These are phyloP conservation scores for Ctenodactylus gundi DNA, from an alignment of 2,113 vertebrate genomes.

Conservation along the genomic window DNA sequence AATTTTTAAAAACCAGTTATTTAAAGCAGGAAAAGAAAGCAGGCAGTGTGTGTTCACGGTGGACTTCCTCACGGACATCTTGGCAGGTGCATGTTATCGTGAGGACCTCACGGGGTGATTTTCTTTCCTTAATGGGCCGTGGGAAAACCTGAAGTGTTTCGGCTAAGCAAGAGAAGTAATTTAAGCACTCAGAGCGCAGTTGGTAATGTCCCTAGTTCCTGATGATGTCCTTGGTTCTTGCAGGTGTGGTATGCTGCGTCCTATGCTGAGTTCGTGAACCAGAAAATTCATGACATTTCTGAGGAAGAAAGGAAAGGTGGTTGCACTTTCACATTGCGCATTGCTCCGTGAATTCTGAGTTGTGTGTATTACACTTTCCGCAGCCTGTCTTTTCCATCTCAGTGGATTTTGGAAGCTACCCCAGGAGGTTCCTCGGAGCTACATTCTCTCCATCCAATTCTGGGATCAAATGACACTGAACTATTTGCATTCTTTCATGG, in stretches of 20 bases:
- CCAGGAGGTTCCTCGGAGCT: not conserved
- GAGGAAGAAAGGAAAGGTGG: slow-evolving; percentile 97
- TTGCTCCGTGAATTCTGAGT: not conserved
- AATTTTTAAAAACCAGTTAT: too few species aligned
- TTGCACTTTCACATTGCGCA: slow-evolving; percentile 5
- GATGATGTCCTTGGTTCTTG: slow-evolving; percentile 20
- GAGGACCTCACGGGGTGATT: not conserved
- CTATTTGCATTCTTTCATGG: slow-evolving; percentile 22
- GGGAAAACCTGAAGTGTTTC: not conserved
- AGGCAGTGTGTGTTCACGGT: not conserved
- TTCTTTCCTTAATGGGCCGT: not conserved
- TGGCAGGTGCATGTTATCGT: not conserved
- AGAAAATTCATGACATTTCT: slow-evolving; percentile 96
- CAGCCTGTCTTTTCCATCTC: not conserved
- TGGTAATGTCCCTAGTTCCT: not conserved
- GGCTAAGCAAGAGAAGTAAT: not conserved
- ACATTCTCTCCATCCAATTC: not conserved
- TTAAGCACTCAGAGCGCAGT: not conserved
- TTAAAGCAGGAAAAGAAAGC: slow-evolving; percentile 21
- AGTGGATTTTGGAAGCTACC: not conserved
- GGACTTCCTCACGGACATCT: not conserved
- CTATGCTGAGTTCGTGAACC: slow-evolving; percentile 96
- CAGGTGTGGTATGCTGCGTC: slow-evolving; percentile 99
- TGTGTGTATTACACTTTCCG: not conserved
- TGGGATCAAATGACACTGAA: slow-evolving; percentile 28